Evolutionary conservation across 1,140 invertebrate species (phyloP).

Genomic region (Pygmarrhopalites habei): DNA sequence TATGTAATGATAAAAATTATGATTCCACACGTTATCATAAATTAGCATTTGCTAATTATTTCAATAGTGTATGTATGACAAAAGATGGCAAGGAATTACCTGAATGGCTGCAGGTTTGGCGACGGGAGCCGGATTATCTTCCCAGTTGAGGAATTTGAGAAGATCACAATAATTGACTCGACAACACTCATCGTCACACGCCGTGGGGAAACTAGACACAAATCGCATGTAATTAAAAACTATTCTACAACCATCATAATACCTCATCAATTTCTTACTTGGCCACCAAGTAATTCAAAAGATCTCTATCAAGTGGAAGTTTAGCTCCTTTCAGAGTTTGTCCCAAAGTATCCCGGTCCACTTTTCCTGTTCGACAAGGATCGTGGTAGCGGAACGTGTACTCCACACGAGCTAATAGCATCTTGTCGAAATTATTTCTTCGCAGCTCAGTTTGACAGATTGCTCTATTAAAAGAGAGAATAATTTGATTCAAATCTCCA

Average conservation of each 20-base stretch:
- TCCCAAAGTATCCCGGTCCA: slow-evolving; percentile 33
- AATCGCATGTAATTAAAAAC: too few species aligned
- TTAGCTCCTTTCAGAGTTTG: slow-evolving; percentile 36
- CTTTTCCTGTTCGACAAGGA: slow-evolving; percentile 35
- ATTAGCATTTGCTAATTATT: too few species aligned
- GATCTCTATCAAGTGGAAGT: slow-evolving; percentile 29
- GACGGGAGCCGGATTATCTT: slow-evolving; percentile 33
- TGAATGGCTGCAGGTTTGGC: slow-evolving; percentile 35
- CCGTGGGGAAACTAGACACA: slow-evolving; percentile 22
- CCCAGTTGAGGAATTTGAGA: slow-evolving; percentile 34
- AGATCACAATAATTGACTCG: slow-evolving; percentile 34
- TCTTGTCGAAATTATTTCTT: slow-evolving; percentile 31
- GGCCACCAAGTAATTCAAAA: slow-evolving; percentile 37
- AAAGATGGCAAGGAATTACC: too few species aligned
- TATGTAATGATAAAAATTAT: slow-evolving; percentile 3
- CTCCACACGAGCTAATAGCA: slow-evolving; percentile 28
- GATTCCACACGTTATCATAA: too few species aligned
- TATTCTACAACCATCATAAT: too few species aligned
- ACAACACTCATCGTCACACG: slow-evolving; percentile 19
- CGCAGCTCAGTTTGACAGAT: slow-evolving; percentile 34
- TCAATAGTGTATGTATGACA: too few species aligned
- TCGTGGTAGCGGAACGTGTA: slow-evolving; percentile 36
- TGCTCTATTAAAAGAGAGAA: slow-evolving; percentile 19
- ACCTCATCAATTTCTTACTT: too few species aligned
- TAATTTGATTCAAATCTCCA: background rate